Percentiles rank a stretch among this genome's conserved stretches.
Evolutionary conservation across 2,797 vertebrate species (phyloP).

Genomic region (Moxostoma hubbsi): DNA sequence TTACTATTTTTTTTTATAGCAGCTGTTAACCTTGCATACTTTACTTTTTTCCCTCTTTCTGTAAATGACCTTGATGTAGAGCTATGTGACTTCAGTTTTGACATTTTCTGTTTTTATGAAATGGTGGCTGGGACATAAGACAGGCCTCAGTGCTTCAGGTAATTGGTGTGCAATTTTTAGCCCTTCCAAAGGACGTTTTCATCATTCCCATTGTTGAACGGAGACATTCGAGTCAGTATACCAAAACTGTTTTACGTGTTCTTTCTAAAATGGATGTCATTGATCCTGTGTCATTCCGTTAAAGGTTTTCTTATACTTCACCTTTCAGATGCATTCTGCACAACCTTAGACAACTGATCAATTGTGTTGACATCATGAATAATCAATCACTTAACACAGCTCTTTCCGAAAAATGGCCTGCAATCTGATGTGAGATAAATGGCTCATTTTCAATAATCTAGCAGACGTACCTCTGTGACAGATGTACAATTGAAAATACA

Average conservation of each 20-base stretch:
- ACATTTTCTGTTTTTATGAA: slow-evolving; percentile 62
- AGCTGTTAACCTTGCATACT: slow-evolving; percentile 18
- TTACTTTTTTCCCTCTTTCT: slow-evolving; percentile 18
- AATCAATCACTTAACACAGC: slow-evolving; percentile 21
- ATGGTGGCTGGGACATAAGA: slow-evolving; percentile 62
- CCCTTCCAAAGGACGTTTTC: slow-evolving; percentile 68
- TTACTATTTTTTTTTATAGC: not conserved
- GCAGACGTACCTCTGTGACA: slow-evolving; percentile 16
- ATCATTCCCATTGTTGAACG: slow-evolving; percentile 62
- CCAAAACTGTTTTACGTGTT: slow-evolving; percentile 63
- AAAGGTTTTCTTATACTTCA: slow-evolving; percentile 11
- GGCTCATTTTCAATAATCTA: not conserved
- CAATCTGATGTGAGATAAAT: slow-evolving; percentile 18
- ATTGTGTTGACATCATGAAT: slow-evolving; percentile 34
- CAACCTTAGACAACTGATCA: slow-evolving; percentile 8
- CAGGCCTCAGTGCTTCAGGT: slow-evolving; percentile 72
- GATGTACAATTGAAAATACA: slow-evolving; percentile 20
- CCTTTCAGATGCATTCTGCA: slow-evolving; percentile 28
- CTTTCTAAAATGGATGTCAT: slow-evolving; percentile 69
- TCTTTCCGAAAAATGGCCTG: slow-evolving; percentile 14
- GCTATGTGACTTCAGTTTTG: slow-evolving; percentile 50
- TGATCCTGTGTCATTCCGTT: slow-evolving; percentile 59
- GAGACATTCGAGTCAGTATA: slow-evolving; percentile 63
- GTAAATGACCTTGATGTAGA: slow-evolving; percentile 53
- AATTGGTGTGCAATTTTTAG: slow-evolving; percentile 78